A percentile compares a stretch with the other conserved stretches of the same genome.
phyloP scores from a whole-genome alignment of 2,888 invertebrate species.

The Drosophila lutescens region DNA sequence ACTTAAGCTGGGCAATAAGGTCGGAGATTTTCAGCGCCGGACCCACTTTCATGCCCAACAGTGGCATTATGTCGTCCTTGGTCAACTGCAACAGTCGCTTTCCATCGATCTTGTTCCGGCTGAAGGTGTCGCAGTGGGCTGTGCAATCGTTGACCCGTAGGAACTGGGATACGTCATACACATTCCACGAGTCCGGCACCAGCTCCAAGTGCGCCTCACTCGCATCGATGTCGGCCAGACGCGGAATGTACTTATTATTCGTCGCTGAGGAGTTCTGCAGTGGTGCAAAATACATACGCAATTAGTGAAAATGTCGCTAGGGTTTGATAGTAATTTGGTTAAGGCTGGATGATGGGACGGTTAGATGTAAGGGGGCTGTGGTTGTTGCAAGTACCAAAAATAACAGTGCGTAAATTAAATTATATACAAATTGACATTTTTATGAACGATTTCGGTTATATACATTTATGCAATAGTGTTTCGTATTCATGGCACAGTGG shows the following conservation, averaged over 20 bases:
- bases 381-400: slow-evolving; percentile 76
- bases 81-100: slow-evolving; percentile 91
- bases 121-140: slow-evolving; percentile 89
- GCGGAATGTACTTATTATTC: slow-evolving; percentile 86
- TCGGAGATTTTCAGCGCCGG: slow-evolving; percentile 97
- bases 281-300: too few species aligned
- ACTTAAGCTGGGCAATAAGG: slow-evolving; percentile 95
- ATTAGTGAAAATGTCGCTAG: neutral
- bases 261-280: slow-evolving; percentile 84
- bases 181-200: slow-evolving; percentile 90
- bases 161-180: slow-evolving; percentile 94
- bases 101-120: slow-evolving; percentile 91
- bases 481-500: slow-evolving; percentile 14
- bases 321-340: too few species aligned
- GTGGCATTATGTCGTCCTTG: slow-evolving; percentile 95
- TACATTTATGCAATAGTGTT: slow-evolving; percentile 11
- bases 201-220: slow-evolving; percentile 75
- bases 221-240: slow-evolving; percentile 84
- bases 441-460: slow-evolving; percentile 15
- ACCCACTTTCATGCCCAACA: slow-evolving; percentile 96
- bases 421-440: slow-evolving; percentile 56
- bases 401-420: slow-evolving; percentile 73
- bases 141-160: slow-evolving; percentile 94
- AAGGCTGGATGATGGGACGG: slow-evolving; percentile 16
- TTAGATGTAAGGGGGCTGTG: slow-evolving; percentile 12